Evolutionary conservation across 2,888 invertebrate genomes (phyloP), one percentile per base, ranked within the genome.

Genomic region (Conomelus anceps): DNA sequence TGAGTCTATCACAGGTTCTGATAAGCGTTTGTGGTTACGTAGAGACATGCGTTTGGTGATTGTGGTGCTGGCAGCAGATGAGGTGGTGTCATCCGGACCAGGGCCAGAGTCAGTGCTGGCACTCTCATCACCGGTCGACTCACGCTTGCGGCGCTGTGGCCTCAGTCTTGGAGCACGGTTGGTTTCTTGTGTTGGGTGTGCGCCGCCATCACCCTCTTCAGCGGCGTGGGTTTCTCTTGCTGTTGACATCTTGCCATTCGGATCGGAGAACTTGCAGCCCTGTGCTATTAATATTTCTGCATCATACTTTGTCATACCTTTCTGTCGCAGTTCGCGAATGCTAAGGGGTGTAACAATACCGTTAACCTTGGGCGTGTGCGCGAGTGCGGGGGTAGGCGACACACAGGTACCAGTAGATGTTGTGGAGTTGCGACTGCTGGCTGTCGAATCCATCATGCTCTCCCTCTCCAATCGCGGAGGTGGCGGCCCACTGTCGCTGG

Each of bases 221-320:
- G 17, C 34, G 13, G 34, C 9, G 13, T 3, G 1, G 88, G 41
- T 88, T 86, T 86, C 89, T 89, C 87, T 89, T 86, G 87, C 90
- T 63, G 89, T 87, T 88, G 41, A 84, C 63, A 22, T 85, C 87
- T 89, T 90, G 23, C 91, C 87, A 20, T 88, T 94, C 88, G 96
- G 95, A 93, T 96, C 96, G 88, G 96, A 95, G 93, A 96, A 95
- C 91, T 94, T 95, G 93, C 96, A 96, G 34, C 97, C 96, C 92
- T 97, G 96, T 84, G 97, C 97, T 93, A 97, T 97, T 91, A 98
- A 94, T 92, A 98, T 94, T 93, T 97, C 97, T 11, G 97, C 97
- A 93, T 98, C 98, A 93, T 98, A 98, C 92, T 97, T 97, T 20
- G 97, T 97, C 92, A 97, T 95, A 34, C 97, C 97, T 93, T 97